Percentiles rank a stretch among this genome's conserved stretches.
Evolutionary conservation across 2,113 vertebrate species (phyloP).

Genomic region (Sprattus sprattus): DNA sequence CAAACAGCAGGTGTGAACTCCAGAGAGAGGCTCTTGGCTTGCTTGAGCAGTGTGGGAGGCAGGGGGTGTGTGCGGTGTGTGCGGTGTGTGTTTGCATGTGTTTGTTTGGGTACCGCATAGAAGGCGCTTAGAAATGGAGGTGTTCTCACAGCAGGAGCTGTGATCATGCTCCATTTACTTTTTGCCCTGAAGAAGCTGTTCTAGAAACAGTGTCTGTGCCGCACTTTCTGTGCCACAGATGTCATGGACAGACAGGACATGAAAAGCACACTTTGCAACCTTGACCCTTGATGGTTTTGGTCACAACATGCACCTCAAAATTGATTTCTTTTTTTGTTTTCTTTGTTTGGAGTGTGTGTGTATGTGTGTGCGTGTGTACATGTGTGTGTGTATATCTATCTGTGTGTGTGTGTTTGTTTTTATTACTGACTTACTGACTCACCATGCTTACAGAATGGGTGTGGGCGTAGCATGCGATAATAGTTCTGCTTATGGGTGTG

Average conservation of each 20-base stretch:
- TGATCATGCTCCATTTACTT: constrained; percentile 9
- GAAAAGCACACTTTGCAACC: neutral
- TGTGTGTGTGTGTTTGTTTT: neutral
- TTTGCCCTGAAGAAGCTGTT: neutral
- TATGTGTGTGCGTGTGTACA: neutral
- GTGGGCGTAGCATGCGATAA: no score
- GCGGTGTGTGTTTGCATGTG: neutral
- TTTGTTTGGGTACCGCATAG: neutral
- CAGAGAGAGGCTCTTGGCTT: neutral
- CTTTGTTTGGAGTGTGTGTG: neutral
- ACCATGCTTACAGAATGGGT: no score
- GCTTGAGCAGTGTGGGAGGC: neutral
- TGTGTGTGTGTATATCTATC: neutral
- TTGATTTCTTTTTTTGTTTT: neutral
- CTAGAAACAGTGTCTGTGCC: neutral
- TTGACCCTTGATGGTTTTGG: neutral
- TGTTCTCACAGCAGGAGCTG: constrained; percentile 13
- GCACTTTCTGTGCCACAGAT: neutral
- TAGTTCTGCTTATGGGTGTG: no score
- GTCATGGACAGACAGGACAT: neutral
- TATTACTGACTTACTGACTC: no score
- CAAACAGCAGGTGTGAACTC: constrained; percentile 6
- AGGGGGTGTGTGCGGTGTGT: neutral
- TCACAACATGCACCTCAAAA: neutral
- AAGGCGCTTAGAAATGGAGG: neutral